Percentiles rank a stretch among this genome's conserved stretches.
These are phyloP conservation scores for Podiceps cristatus DNA, from an alignment of 2,113 vertebrate genomes.

Conservation along the genomic window DNA sequence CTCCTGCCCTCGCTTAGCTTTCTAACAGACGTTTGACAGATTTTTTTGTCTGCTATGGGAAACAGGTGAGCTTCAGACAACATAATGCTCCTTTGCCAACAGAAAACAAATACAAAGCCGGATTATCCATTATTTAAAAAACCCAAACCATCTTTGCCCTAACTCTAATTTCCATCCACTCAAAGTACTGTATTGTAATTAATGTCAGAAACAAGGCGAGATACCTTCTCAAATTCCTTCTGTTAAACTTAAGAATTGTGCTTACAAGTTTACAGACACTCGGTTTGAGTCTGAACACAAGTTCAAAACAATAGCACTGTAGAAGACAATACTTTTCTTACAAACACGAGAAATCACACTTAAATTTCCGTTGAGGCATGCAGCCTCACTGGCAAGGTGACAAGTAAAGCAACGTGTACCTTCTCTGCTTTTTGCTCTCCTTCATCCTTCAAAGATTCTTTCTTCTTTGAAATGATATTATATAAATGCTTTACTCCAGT, in stretches of 20 bases:
- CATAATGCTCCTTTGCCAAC: background rate
- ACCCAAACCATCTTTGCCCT: background rate
- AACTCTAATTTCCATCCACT: background rate
- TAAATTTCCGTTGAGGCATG: background rate
- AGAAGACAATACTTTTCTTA: background rate
- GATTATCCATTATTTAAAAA: background rate
- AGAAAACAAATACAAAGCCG: background rate
- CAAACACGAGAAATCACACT: background rate
- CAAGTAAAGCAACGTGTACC: conserved; percentile 60
- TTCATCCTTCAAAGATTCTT: conserved; percentile 83
- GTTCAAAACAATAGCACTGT: background rate
- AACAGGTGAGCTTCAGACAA: background rate
- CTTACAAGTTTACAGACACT: background rate
- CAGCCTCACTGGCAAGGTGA: background rate
- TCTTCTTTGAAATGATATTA: conserved; percentile 84
- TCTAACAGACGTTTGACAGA: background rate
- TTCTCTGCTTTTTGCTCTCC: conserved; percentile 79
- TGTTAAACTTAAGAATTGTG: background rate
- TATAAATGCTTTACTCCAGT: conserved; percentile 89
- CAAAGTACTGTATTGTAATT: background rate
- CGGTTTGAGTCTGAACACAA: background rate
- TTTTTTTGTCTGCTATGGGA: background rate
- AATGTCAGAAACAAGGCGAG: background rate
- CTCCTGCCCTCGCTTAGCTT: background rate
- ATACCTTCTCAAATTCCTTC: background rate